A percentile compares a stretch with the other conserved stretches of the same genome.
phyloP scores from a whole-genome alignment of 2,888 invertebrate species.

The Plutella xylostella region DNA sequence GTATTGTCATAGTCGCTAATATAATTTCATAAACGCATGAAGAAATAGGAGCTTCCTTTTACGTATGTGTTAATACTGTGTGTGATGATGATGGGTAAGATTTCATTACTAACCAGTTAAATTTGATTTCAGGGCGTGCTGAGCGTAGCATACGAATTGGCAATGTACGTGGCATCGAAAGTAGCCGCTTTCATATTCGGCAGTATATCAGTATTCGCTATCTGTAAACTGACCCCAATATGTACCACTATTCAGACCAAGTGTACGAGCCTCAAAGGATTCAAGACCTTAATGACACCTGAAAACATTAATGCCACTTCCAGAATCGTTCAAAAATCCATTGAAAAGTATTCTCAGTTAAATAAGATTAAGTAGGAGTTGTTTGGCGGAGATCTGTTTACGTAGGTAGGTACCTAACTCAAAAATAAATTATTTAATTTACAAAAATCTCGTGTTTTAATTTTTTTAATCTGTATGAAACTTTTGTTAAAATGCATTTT shows the following conservation, averaged over 20 bases:
- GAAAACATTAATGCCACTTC: neutral
- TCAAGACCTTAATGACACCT: neutral
- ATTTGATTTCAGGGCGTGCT: slow-evolving; percentile 1
- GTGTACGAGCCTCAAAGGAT: neutral
- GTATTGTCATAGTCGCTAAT: too few relatives aligned
- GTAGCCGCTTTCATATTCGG: neutral
- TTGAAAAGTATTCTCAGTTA: neutral
- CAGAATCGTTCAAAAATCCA: neutral
- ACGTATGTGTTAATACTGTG: too few relatives aligned
- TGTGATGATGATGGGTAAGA: too few relatives aligned
- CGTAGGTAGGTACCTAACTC: neutral
- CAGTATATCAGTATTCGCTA: neutral
- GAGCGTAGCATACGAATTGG: neutral
- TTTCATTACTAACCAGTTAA: too few relatives aligned
- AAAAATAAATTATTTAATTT: neutral
- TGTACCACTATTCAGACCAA: neutral
- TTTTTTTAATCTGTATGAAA: too few relatives aligned
- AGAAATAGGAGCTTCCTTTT: too few relatives aligned
- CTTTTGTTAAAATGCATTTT: too few relatives aligned
- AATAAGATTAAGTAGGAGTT: neutral
- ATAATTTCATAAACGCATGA: too few relatives aligned
- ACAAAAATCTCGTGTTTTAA: too few relatives aligned
- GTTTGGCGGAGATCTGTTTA: neutral
- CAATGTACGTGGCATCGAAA: neutral
- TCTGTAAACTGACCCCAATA: slow-evolving; percentile 1